Base-by-base conservation (phyloP, 2,888 invertebrate species). In the Apotomis betuletana region DNA sequence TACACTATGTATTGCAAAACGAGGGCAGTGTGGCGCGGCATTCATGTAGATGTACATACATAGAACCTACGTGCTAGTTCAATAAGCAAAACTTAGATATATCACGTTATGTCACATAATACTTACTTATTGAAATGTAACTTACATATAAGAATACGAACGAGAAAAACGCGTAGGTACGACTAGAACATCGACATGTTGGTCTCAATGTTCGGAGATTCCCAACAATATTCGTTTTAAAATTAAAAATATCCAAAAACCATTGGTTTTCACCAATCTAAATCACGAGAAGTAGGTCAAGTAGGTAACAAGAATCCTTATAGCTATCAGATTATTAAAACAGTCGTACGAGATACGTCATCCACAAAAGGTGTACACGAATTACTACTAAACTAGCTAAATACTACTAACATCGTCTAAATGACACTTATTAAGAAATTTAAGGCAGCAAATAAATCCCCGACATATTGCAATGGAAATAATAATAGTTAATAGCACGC, bases 261-360 rank as follows among this genome's bases (percentile, higher is more conserved):
- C 62, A 63, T 72, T 63, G 72, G 63, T 38, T 59, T 67, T 54
- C 62, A 54, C 68, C 72, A 68, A 72, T 68, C 36, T 15, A 72
- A 72, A 68, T 68, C 68, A 72, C 72, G 72, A 72, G 67, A 72
- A 72, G 68, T 72, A 72, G 72, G 63, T 72, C 62, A 72, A 72
- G 68, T 72, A 72, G 72, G 63, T 72, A 72, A 72, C 72, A 72
- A 72, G 72, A 68, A 59, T 72, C 10, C 72, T 72, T 72, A 72
- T 13, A 36, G 6, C 63, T 72, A 72, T 58, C 54, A 72, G 67
- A 68, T 63, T 59, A 72, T 65, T 70, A 63, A 59, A 72, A 72
- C 68, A 68, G 72, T 72, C 15, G 61, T 57, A 71, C 51, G 57
- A 27, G 41, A 67, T 71, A 57, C 61, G 61, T 12, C 61, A 71